These are phyloP conservation scores for Platyrinchus mystaceus DNA, from an alignment of 2,797 vertebrate species.

Conservation along the genomic window DNA sequence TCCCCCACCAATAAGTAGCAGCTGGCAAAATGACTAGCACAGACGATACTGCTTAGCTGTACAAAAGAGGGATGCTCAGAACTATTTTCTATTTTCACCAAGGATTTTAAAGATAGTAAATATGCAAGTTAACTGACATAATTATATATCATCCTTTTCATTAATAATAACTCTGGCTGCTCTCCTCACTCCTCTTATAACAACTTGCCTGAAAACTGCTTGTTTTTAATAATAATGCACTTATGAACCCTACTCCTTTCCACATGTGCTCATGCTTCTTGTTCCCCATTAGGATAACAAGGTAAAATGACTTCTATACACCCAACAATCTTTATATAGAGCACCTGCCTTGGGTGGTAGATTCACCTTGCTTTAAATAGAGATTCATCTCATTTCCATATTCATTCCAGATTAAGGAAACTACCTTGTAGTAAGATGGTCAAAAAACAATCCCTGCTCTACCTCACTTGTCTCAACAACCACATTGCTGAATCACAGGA, in stretches of 20 bases:
- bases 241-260: neutral
- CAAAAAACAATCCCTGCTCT: neutral
- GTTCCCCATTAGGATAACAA: neutral
- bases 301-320: neutral
- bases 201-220: neutral
- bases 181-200: neutral
- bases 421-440: neutral
- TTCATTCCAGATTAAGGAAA: neutral
- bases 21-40: neutral
- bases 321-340: neutral
- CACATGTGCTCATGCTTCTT: neutral
- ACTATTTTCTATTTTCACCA: neutral
- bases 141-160: neutral
- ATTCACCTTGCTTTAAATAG: neutral
- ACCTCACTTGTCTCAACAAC: neutral
- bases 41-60: neutral
- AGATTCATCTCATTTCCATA: neutral
- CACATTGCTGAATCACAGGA: neutral
- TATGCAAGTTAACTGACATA: neutral
- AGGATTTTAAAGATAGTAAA: neutral
- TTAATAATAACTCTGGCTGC: neutral
- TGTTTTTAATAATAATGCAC: neutral
- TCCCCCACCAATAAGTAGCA: neutral
- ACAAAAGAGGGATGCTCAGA: neutral
- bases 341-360: accelerated